Base-by-base conservation (phyloP, 1,140 invertebrate species). In the Ylistrum balloti region DNA sequence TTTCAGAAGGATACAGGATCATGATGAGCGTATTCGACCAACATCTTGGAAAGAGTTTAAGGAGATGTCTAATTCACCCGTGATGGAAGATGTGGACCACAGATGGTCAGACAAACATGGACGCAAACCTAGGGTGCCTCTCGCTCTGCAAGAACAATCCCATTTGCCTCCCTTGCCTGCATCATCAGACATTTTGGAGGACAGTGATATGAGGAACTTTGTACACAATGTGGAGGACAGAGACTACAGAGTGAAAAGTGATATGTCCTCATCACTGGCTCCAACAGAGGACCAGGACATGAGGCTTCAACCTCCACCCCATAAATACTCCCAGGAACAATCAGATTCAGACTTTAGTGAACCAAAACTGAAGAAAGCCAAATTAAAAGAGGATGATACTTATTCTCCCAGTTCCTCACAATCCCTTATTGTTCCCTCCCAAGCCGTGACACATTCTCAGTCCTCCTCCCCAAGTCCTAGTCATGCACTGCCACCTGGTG, bases 1-100 rank as follows among this genome's bases (percentile, higher is more conserved):
- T 48, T 91, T 45, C 85, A 88, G 90, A 87, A 89, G 86, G 85
- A 88, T 90, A 89, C 86, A 87, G 33, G 48, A 86, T 35, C 33
- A 20, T 0, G 45, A 90, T 17, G 33, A 74, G 20, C 86, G 33
- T 10, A 28, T 87, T 17, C 28, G 33, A 28, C 86, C 86, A 87
- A 38, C 33, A 34, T 87, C 86, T 17, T 87, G 33, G 35, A 34
- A 34, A 9, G 86, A 87, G 33, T 34, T n/a, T 17, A 86, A 34
- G 15, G 22, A 34, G 0, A 34, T 87, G 33, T 38, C 86, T 17
- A 34, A 22, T 35, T 35, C 35, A 17, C 86, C 86, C 2, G 28
- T 87, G 41, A 33, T 74, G 28, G 33, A 56, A 28, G 41, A 88
- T 34, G 56, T 33, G 7, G 56, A 35, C 15, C 33, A 89, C 33